Evolutionary conservation across 92 coral and sea anemone genomes (phyloP).

Genomic region (Metridium senile): DNA sequence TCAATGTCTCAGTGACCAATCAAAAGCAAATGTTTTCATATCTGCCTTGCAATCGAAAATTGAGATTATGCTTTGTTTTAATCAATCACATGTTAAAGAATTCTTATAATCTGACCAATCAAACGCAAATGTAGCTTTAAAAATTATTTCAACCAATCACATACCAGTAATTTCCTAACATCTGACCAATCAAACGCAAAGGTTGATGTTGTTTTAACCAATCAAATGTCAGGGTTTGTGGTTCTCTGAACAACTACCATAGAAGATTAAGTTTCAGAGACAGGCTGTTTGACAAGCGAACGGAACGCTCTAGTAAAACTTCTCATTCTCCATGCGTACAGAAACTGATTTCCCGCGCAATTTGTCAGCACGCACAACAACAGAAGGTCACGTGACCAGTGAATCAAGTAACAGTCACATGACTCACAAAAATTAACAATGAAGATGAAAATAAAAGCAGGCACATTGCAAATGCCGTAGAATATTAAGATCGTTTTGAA

Average conservation of each 20-base stretch:
- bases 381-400: conserved; percentile 87
- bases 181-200: too few species aligned
- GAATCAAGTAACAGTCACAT: conserved; percentile 74
- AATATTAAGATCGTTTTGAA: conserved; percentile 69
- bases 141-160: too few species aligned
- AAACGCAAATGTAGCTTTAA: too few species aligned
- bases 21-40: too few species aligned
- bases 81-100: too few species aligned
- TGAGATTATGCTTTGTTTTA: too few species aligned
- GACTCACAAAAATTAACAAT: conserved; percentile 79
- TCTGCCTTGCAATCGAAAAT: too few species aligned
- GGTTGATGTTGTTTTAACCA: too few species aligned
- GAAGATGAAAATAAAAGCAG: conserved; percentile 76
- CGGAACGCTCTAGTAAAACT: conserved; percentile 73
- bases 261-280: conserved; percentile 33
- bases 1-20: too few species aligned
- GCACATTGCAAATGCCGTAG: conserved; percentile 63
- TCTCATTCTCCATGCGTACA: conserved; percentile 86
- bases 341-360: conserved; percentile 82
- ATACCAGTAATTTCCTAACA: too few species aligned
- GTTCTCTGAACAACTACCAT: not conserved
- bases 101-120: too few species aligned
- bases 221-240: not conserved
- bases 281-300: conserved; percentile 9
- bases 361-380: conserved; percentile 68